Base-by-base conservation (phyloP, 2,113 vertebrate species). In the Leucopsar rothschildi region DNA sequence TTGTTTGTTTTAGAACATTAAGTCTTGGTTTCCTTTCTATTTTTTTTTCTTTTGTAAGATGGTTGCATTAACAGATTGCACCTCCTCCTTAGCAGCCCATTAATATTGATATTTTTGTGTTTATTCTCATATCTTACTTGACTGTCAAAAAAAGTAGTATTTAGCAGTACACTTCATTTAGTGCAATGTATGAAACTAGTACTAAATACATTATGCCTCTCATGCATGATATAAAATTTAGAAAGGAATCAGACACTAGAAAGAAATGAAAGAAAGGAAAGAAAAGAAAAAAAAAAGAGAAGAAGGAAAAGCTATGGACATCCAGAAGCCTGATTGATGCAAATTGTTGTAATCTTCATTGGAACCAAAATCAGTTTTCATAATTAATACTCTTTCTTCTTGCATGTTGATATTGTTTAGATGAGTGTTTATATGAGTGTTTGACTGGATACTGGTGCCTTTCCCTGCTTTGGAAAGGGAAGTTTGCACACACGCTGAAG, bases 91-190 rank as follows among this genome's bases (percentile, higher is more conserved):
- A 85, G 29, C 40, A 66, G 47, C 49, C 50, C 33, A 49, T 5
- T 40, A 77, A 64, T 56, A 81, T 81, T 35, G 61, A 55, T 95
- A 75, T 90, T 88, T 96, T 93, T 33, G 61, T 84, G 73, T 80
- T 66, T 94, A 83, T 88, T 82, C 33, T 56, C 11, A 20, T 53
- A 60, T 80, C 42, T 23, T 66, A 71, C 19, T 90, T 82, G 20
- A 44, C 52, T 56, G 37, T 90, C 84, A 93, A 64, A 86, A 90
- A 90, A 25, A 47, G 13, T 52, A 50, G 42, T 75, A 52, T 60
- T 95, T 91, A 89, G 17, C 25, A 82, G 59, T 33, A 64, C 44
- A 81, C 50, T 94, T 96, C 35, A 64, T 80, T 79, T 88, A 86
- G 20, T 91, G 44, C 39, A 66, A 78, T 66, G 15, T 42, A 93